phyloP scores from a whole-genome alignment of 2,113 vertebrate genomes.

The Engystomops pustulosus region DNA sequence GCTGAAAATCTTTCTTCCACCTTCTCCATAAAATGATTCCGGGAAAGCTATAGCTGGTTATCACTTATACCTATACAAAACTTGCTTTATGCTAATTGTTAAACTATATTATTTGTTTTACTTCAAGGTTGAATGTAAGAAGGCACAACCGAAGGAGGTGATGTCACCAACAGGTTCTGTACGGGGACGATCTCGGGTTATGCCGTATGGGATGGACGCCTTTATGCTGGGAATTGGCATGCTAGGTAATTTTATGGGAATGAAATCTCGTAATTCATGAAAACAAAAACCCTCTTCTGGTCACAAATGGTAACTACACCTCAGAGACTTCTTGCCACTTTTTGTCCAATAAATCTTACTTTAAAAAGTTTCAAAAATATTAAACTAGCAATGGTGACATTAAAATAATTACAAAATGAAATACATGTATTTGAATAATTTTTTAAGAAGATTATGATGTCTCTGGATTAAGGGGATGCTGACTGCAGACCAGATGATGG shows the following conservation, averaged over 20 bases:
- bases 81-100: too few species aligned
- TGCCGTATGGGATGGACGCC: slow-evolving; percentile 99
- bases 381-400: too few species aligned
- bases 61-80: too few species aligned
- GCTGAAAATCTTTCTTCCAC: too few species aligned
- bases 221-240: slow-evolving; percentile 99
- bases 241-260: slow-evolving; percentile 86
- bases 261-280: not conserved
- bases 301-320: slow-evolving; percentile 22
- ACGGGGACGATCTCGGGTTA: slow-evolving; percentile 93
- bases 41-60: not conserved
- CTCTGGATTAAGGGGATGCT: too few species aligned
- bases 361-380: too few species aligned
- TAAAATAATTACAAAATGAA: too few species aligned
- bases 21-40: not conserved
- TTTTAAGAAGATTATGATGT: too few species aligned
- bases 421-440: too few species aligned
- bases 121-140: slow-evolving; percentile 98
- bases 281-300: slow-evolving; percentile 17
- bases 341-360: too few species aligned
- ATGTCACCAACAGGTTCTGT: slow-evolving; percentile 98
- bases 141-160: slow-evolving; percentile 99
- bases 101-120: slow-evolving; percentile 47
- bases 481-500: too few species aligned
- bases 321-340: too few species aligned